phyloP scores from a whole-genome alignment of 2,797 vertebrate genomes.

The Gorsachius magnificus region DNA sequence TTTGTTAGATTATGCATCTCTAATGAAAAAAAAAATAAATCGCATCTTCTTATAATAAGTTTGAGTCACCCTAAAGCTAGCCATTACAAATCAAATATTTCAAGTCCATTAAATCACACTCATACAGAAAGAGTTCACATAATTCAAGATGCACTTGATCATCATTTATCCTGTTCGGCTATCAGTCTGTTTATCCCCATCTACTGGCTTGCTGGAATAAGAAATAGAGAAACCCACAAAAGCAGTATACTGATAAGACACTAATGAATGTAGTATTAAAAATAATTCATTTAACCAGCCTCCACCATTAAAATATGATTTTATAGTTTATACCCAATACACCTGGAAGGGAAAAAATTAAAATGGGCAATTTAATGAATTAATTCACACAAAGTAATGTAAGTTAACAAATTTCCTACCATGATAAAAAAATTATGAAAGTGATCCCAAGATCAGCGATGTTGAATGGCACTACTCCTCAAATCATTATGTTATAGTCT shows the following conservation, averaged over 20 bases:
- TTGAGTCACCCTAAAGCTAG: not conserved
- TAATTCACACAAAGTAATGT: slow-evolving; percentile 35
- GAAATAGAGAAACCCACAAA: slow-evolving; percentile 1
- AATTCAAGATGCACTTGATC: slow-evolving; percentile 42
- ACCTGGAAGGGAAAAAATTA: not conserved
- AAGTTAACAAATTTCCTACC: not conserved
- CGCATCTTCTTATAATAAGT: not conserved
- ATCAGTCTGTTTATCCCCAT: slow-evolving; percentile 56
- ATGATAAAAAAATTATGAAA: slow-evolving; percentile 45
- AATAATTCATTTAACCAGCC: not conserved
- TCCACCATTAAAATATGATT: not conserved
- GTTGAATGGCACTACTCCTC: not conserved
- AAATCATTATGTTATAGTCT: not conserved
- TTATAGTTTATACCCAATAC: not conserved
- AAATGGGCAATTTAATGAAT: not conserved
- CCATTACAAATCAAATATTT: slow-evolving; percentile 53
- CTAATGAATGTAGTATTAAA: not conserved
- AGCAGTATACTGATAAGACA: not conserved
- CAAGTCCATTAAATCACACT: slow-evolving; percentile 46
- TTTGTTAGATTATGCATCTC: not conserved
- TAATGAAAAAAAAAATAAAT: not conserved
- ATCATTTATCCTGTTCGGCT: slow-evolving; percentile 52
- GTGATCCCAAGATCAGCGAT: not conserved
- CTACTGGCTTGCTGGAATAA: not conserved
- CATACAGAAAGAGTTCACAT: slow-evolving; percentile 35